Evolutionary conservation across 1,140 invertebrate species (phyloP), one percentile per base, ranked within the genome.

Genomic region (Orussus abietinus): DNA sequence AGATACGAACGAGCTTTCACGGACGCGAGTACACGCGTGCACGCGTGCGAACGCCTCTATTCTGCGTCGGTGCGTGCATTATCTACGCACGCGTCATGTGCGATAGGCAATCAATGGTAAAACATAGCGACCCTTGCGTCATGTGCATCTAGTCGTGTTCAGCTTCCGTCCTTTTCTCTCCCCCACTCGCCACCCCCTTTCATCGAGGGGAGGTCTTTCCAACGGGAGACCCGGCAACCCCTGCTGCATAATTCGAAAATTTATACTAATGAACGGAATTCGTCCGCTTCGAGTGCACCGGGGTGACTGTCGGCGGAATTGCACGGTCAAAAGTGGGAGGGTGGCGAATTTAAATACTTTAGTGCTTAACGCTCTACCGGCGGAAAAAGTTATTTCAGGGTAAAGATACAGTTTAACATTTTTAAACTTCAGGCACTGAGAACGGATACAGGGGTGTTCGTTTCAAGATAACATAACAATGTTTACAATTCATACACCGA

Each of bases 201-300:
- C n/a, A n/a, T n/a, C n/a, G n/a, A n/a, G n/a, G n/a, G n/a, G n/a
- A n/a, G n/a, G n/a, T n/a, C n/a, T n/a, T n/a, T n/a, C n/a, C n/a
- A n/a, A n/a, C n/a, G n/a, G n/a, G n/a, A n/a, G n/a, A n/a, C n/a
- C n/a, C n/a, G n/a, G n/a, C n/a, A n/a, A n/a, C n/a, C n/a, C n/a
- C n/a, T n/a, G n/a, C n/a, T n/a, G n/a, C n/a, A n/a, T 25, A 25
- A n/a, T 25, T n/a, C 22, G 6, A 25, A 6, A 6, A 25, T 60
- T 59, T 58, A 47, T 57, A 59, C 60, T 60, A 62, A 60, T 59
- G 53, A 60, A 57, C 55, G 43, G 46, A 58, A 58, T 51, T 48
- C 54, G 42, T 56, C 36, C 47, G 47, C 32, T 53, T 53, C 50
- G 48, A 43, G 22, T 25, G 36, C 38, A 41, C 41, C 38, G 33